Conservation (phyloP, 1,140 invertebrate genomes). For the Drosophila mauritiana region DNA sequence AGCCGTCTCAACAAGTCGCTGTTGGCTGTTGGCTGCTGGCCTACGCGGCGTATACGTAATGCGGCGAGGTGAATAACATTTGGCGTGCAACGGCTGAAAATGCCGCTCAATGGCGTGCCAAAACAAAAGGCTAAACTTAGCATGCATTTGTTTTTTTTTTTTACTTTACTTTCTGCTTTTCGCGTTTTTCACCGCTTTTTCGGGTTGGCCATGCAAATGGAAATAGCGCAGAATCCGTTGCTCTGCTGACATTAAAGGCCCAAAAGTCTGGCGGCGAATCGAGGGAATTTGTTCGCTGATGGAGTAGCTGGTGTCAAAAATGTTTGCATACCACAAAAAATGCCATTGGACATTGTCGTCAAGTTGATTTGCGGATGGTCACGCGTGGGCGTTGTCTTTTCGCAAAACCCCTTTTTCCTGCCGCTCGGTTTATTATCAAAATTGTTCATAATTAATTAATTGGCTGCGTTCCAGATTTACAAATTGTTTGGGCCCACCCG, state of each 20-base stretch:
- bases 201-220: constrained; percentile 55
- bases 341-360: constrained; percentile 33
- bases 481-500: constrained; percentile 67
- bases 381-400: constrained; percentile 55
- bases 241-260: constrained; percentile 67
- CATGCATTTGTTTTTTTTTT: constrained; percentile 58
- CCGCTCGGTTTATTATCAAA: constrained; percentile 78
- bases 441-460: constrained; percentile 84
- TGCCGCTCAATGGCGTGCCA: constrained; percentile 81
- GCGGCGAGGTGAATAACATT: constrained; percentile 77
- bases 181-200: constrained; percentile 7
- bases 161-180: constrained; percentile 10
- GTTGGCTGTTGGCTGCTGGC: constrained; percentile 7
- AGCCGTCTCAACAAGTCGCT: constrained; percentile 71
- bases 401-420: constrained; percentile 7
- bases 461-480: constrained; percentile 81
- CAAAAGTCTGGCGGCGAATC: constrained; percentile 7
- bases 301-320: constrained; percentile 63
- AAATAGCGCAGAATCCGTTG: constrained; percentile 69
- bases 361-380: constrained; percentile 41
- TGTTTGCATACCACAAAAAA: constrained; percentile 57
- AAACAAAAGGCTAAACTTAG: constrained; percentile 83
- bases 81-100: constrained; percentile 49
- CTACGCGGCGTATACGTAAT: constrained; percentile 73
- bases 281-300: constrained; percentile 19